Evolutionary conservation across 2,113 vertebrate species (phyloP), one percentile per base, ranked within the genome.

Genomic region (Bos taurus): DNA sequence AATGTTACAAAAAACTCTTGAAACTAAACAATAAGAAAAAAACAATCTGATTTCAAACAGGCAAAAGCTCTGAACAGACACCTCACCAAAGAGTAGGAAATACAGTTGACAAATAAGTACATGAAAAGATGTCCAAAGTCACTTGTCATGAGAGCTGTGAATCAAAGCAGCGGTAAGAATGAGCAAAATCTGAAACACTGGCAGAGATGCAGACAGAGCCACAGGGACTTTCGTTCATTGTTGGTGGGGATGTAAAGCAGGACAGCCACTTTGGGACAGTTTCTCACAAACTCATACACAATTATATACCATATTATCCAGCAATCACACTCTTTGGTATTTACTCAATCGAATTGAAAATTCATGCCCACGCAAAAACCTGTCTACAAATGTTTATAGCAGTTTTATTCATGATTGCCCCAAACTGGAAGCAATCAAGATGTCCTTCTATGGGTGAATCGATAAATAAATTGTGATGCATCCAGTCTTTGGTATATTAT

Each of bases 131-230:
- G 2, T 2, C 11, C 6, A 21, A 7, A 21, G 14, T 7, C n/a
- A 11, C 1, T 40, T 36, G 36, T 23, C 88, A 30, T 19, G 2
- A 36, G 52, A 17, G 59, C 3, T 23, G 14, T 23, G 25, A 30
- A n/a, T 60, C 12, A 30, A 36, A 71, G 19, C 67, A 54, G 12
- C 13, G 3, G 7, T 1, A 60, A 28, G 52, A 83, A 25, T 4
- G 80, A 3, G 6, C 9, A 19, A 30, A 33, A 2, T 14, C 30
- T 33, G 5, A 56, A 3, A 14, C 7, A n/a, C 30, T 3, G 26
- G 14, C 1, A 15, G 21, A 62, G 28, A 5, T 4, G 74, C 1
- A 0, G 43, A 16, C 1, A 0, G 48, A 46, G 14, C 48, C 0
- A 0, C 6, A 3, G 54, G 54, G 7, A 7, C 17, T 7, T 11